A percentile compares a stretch with the other conserved stretches of the same genome.
Evolutionary conservation across 2,888 invertebrate species (phyloP).

Genomic region (Teleogryllus oceanicus): DNA sequence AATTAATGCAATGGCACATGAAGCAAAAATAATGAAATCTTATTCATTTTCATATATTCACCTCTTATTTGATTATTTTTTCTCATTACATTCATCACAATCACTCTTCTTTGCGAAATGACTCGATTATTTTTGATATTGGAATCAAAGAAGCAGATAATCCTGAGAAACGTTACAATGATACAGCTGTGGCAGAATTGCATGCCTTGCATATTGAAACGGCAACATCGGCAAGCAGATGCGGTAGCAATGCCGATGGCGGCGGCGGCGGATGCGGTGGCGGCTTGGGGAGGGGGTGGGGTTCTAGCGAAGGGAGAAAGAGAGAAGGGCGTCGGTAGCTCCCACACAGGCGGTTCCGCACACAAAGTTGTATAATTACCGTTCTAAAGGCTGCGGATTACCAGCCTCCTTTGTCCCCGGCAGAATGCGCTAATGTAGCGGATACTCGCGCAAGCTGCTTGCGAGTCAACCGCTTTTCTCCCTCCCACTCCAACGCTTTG

Average conservation of each 20-base stretch:
- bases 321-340: neutral
- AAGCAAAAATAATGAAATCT: too few relatives aligned
- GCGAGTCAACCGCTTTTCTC: neutral
- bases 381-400: conserved; percentile 18
- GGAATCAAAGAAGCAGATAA: too few relatives aligned
- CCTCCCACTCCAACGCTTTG: neutral
- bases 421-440: conserved; percentile 18
- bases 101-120: too few relatives aligned
- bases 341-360: neutral
- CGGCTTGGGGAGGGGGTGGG: neutral
- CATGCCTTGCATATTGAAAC: too few relatives aligned
- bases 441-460: neutral
- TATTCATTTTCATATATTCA: too few relatives aligned
- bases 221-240: too few relatives aligned
- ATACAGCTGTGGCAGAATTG: too few relatives aligned
- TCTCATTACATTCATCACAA: too few relatives aligned
- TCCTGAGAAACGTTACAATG: too few relatives aligned
- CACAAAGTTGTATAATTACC: conserved; percentile 18
- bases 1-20: too few relatives aligned
- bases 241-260: neutral
- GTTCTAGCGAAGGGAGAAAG: neutral
- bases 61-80: too few relatives aligned
- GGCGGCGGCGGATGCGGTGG: neutral
- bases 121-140: too few relatives aligned
- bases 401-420: neutral